phyloP scores from a whole-genome alignment of 2,797 vertebrate species.

The Notolabrus celidotus region DNA sequence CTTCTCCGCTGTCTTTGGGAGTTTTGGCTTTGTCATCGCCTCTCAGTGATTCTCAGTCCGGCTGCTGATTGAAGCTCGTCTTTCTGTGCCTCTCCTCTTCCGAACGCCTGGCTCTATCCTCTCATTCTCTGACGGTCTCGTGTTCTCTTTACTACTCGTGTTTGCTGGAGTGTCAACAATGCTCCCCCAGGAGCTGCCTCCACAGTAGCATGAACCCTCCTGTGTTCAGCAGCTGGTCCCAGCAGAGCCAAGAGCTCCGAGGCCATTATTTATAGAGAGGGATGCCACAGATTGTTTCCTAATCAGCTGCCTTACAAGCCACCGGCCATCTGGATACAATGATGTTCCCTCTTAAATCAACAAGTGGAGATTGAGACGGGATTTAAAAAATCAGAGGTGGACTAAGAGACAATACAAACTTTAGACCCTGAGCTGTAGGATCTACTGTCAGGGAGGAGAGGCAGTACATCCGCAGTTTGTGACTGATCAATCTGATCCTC shows the following conservation, averaged over 20 bases:
- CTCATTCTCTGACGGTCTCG: slow-evolving; percentile 32
- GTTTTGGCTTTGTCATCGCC: slow-evolving; percentile 80
- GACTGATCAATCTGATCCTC: background rate
- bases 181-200: slow-evolving; percentile 50
- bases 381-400: slow-evolving; percentile 25
- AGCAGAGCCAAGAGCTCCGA: slow-evolving; percentile 51
- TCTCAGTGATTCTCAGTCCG: background rate
- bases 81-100: slow-evolving; percentile 21
- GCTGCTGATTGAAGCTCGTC: slow-evolving; percentile 18
- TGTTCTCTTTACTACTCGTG: slow-evolving; percentile 38
- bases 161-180: slow-evolving; percentile 54
- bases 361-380: slow-evolving; percentile 30
- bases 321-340: slow-evolving; percentile 59
- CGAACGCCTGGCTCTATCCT: slow-evolving; percentile 30
- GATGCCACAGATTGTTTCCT: slow-evolving; percentile 82
- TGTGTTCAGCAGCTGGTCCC: slow-evolving; percentile 68
- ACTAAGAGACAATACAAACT: slow-evolving; percentile 23
- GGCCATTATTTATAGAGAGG: slow-evolving; percentile 83
- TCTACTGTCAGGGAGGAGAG: slow-evolving; percentile 7
- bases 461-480: background rate
- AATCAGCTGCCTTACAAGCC: slow-evolving; percentile 76
- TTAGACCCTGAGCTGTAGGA: slow-evolving; percentile 2
- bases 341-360: slow-evolving; percentile 60
- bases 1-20: slow-evolving; percentile 79
- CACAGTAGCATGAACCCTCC: slow-evolving; percentile 48